phyloP scores from a whole-genome alignment of 2,797 vertebrate species.

The Tinamus major region DNA sequence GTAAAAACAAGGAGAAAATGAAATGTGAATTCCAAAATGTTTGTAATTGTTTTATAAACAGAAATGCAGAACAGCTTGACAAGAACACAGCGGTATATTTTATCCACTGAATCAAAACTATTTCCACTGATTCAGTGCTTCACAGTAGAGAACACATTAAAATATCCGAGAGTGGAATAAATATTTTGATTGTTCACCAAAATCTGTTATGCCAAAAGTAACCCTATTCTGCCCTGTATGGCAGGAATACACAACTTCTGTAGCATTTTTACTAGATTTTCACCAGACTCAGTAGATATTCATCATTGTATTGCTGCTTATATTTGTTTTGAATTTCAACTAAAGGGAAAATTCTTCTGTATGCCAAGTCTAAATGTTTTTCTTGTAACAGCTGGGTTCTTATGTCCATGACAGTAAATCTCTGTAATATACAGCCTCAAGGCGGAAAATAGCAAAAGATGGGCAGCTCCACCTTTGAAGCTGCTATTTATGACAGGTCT shows the following conservation, averaged over 20 bases:
- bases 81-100: background rate
- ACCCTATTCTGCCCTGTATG: background rate
- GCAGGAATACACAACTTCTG: background rate
- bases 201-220: background rate
- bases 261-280: background rate
- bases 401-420: background rate
- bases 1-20: background rate
- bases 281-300: background rate
- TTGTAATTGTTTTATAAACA: background rate
- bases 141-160: background rate
- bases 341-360: background rate
- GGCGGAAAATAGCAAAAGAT: background rate
- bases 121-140: background rate
- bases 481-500: background rate
- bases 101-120: background rate
- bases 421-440: background rate
- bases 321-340: constrained; percentile 16
- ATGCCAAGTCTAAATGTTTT: background rate
- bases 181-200: background rate
- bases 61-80: background rate
- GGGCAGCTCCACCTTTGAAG: background rate
- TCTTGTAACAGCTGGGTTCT: background rate
- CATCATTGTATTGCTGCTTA: background rate
- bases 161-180: background rate
- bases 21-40: background rate